These are phyloP conservation scores for Chrysocyon brachyurus DNA, from an alignment of 2,797 vertebrate species.

Conservation along the genomic window DNA sequence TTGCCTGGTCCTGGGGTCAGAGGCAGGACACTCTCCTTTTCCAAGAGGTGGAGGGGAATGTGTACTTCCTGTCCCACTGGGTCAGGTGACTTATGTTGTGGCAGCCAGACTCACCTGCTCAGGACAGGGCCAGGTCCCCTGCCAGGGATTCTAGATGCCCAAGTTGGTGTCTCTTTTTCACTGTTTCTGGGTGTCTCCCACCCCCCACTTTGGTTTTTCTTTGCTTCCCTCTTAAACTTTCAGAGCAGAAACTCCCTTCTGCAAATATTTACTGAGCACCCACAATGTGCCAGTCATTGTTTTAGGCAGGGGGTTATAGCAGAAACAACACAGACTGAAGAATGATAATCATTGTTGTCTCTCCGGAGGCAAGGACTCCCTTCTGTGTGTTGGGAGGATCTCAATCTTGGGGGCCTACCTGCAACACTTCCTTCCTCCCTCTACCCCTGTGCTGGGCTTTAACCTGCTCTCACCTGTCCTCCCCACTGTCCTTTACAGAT, in stretches of 20 bases:
- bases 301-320: not conserved
- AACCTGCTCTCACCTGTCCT: not conserved
- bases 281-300: not conserved
- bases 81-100: not conserved
- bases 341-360: not conserved
- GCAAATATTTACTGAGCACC: not conserved
- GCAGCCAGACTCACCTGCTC: not conserved
- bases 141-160: not conserved
- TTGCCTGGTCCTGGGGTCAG: not conserved
- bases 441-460: not conserved
- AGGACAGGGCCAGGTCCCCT: not conserved
- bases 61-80: fast-evolving
- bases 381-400: no score
- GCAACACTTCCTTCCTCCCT: not conserved
- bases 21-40: not conserved
- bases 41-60: not conserved
- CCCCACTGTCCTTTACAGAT: not conserved
- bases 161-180: not conserved
- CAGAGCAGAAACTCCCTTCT: constrained; percentile 8
- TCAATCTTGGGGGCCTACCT: not conserved
- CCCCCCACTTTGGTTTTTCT: not conserved
- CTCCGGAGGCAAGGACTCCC: not conserved
- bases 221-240: not conserved
- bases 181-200: not conserved
- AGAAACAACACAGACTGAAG: not conserved